Base-by-base conservation (phyloP, 2,113 vertebrate species). In the Scortum barcoo region DNA sequence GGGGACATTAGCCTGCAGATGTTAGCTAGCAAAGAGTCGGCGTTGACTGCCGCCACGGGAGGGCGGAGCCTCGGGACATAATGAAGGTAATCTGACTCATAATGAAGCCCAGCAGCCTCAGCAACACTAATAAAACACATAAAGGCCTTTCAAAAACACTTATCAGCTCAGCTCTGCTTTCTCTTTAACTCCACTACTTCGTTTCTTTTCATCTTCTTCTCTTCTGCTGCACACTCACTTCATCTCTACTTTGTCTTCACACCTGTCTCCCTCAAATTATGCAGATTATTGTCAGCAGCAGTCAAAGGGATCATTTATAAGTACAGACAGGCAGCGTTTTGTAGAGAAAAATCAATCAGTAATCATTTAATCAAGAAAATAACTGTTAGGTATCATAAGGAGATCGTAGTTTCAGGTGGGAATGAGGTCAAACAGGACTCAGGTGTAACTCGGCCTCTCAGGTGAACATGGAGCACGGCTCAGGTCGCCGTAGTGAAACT, bases 1-100 rank as follows among this genome's bases (percentile, higher is more conserved):
- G 86, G 84, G 56, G 72, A 85, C 84, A 50, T 86, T 65, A 78
- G 68, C 75, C 78, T 67, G 81, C 75, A 78, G 77, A 65, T 68
- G 71, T 76, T 54, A 42, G 76, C 57, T 13, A 57, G 63, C 60
- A n/a, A 13, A 76, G 61, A 76, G 62, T 51, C 17, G 11, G 75
- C 30, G 28, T 5, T 16, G 42, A n/a, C 17, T 0, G 62, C 44
- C 2, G 10, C 58, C 38, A 9, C 1, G 1, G 33, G 38, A 6
- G 0, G 46, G 42, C 0, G 58, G 42, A 26, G 72, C 33, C 67
- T 22, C 1, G 5, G 74, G 78, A 62, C 12, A 30, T 54, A 46
- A 71, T 54, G 26, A 76, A 50, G 74, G 42, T 63, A 56, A 79
- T 68, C 24, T 10, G 74, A 86, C 33, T 79, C 75, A 69, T 76